A percentile compares a stretch with the other conserved stretches of the same genome.
phyloP scores from a whole-genome alignment of 1,140 invertebrate genomes.

The Rhynchophorus ferrugineus region DNA sequence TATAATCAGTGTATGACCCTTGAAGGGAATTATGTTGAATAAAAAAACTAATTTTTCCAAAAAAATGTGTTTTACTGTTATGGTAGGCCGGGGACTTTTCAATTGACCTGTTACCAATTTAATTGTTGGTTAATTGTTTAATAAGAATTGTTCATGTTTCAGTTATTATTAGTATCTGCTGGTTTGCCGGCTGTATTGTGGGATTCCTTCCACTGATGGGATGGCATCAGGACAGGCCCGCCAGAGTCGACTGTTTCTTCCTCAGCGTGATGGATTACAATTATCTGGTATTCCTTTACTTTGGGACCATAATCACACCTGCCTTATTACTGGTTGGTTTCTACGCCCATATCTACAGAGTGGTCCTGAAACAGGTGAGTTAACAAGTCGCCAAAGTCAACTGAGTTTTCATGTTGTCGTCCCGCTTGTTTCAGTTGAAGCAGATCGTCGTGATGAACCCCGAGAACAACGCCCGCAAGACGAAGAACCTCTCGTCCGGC shows the following conservation, averaged over 20 bases:
- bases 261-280: conserved; percentile 80
- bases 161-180: conserved; percentile 80
- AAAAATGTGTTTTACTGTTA: no score
- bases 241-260: conserved; percentile 63
- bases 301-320: conserved; percentile 81
- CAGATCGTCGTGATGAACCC: conserved; percentile 54
- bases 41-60: no score
- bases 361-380: conserved; percentile 78
- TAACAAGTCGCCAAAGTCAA: neutral
- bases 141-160: conserved; percentile 43
- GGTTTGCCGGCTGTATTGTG: conserved; percentile 70
- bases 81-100: no score
- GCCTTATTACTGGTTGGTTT: conserved; percentile 73
- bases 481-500: conserved; percentile 38
- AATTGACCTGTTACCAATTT: no score
- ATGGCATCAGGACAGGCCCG: conserved; percentile 63
- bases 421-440: conserved; percentile 40
- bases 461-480: conserved; percentile 22
- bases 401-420: neutral
- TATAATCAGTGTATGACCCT: no score
- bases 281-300: conserved; percentile 81
- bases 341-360: conserved; percentile 81
- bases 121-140: no score
- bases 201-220: conserved; percentile 78
- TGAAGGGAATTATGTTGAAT: no score